phyloP scores from a whole-genome alignment of 1,140 invertebrate species.

The Neoseiulus cucumeris region DNA sequence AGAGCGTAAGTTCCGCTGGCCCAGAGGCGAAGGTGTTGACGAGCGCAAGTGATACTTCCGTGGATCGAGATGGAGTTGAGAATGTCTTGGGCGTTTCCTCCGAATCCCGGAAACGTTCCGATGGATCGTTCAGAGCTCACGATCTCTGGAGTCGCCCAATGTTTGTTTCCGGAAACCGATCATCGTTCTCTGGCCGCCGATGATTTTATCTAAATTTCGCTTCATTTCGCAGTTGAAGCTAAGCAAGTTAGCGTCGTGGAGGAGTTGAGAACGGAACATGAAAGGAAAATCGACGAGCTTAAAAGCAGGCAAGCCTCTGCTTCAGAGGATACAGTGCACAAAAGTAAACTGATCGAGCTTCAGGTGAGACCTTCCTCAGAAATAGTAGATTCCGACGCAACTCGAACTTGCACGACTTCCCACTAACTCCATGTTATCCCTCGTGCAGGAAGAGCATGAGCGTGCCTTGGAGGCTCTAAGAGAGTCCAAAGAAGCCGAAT shows the following conservation, averaged over 20 bases:
- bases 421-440: not conserved
- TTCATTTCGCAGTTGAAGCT: conserved; percentile 11
- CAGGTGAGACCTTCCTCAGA: not conserved
- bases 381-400: not conserved
- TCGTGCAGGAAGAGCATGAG: not conserved
- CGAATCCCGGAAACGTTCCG: no score
- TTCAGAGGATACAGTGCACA: not conserved
- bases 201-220: no score
- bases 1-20: not conserved
- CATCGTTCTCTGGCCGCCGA: not conserved
- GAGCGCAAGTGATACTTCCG: no score
- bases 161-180: no score
- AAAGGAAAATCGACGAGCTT: conserved; percentile 11
- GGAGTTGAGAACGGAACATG: conserved; percentile 13
- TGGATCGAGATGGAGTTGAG: no score
- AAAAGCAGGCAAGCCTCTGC: not conserved
- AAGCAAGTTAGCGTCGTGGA: conserved; percentile 16
- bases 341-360: not conserved
- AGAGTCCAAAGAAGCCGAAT: conserved; percentile 7
- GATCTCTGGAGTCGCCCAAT: no score
- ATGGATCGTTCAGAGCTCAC: no score
- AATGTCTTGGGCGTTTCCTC: no score
- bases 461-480: not conserved
- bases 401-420: not conserved
- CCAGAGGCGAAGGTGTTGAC: no score